phyloP scores from a whole-genome alignment of 2,113 vertebrate species.

The Cervus canadensis region DNA sequence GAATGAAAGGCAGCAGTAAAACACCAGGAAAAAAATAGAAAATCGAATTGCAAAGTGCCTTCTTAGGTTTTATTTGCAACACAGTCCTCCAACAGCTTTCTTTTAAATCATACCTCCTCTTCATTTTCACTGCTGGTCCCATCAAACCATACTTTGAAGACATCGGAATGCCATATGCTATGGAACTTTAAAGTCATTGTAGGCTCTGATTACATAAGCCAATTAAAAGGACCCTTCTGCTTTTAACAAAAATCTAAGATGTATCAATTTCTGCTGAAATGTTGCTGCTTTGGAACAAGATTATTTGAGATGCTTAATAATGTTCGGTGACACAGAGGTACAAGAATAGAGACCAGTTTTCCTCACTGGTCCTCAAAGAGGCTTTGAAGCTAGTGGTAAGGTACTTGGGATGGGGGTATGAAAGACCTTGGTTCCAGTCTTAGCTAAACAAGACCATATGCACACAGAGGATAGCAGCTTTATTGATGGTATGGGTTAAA shows the following conservation, averaged over 20 bases:
- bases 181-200: background rate
- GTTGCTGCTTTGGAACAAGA: background rate
- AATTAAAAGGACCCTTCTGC: background rate
- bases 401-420: background rate
- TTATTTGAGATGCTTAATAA: background rate
- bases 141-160: background rate
- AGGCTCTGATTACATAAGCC: background rate
- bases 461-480: background rate
- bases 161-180: slow-evolving; percentile 18
- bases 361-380: background rate
- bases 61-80: slow-evolving; percentile 24
- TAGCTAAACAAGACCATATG: background rate
- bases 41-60: slow-evolving; percentile 31
- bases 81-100: background rate
- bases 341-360: background rate
- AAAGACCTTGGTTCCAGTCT: background rate
- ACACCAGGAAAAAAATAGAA: slow-evolving; percentile 1
- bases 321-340: background rate
- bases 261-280: background rate
- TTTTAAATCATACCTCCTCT: slow-evolving; percentile 22
- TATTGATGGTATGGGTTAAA: background rate
- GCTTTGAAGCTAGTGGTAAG: background rate
- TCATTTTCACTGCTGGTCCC: background rate
- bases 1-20: slow-evolving; percentile 6
- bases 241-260: background rate